Evolutionary conservation across 2,797 vertebrate genomes (phyloP).

Genomic region (Galagoides demidoff): DNA sequence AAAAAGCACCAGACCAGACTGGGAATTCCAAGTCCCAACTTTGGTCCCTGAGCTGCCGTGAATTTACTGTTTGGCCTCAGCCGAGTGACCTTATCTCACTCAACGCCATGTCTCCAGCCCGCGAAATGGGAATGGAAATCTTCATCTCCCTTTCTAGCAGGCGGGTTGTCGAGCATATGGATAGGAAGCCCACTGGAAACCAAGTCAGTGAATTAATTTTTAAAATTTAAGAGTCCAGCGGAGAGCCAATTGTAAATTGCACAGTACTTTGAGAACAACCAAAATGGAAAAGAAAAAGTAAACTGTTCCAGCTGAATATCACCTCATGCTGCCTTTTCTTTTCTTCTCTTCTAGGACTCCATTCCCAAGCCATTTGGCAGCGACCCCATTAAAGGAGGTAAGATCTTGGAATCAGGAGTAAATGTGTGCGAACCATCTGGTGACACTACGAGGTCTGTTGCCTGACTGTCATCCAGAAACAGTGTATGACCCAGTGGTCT

Average conservation of each 20-base stretch:
- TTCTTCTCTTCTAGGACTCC: slow-evolving; percentile 70
- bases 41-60: neutral
- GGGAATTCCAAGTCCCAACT: neutral
- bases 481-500: neutral
- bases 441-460: neutral
- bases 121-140: neutral
- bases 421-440: neutral
- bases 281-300: neutral
- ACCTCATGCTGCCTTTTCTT: slow-evolving; percentile 15
- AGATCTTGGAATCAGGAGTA: slow-evolving; percentile 53
- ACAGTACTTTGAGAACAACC: neutral
- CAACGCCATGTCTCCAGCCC: neutral
- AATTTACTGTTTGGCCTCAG: neutral
- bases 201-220: neutral
- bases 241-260: neutral
- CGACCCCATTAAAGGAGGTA: slow-evolving; percentile 79
- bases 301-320: neutral
- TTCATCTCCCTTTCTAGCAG: neutral
- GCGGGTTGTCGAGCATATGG: neutral
- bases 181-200: neutral
- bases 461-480: neutral
- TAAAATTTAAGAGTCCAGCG: neutral
- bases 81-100: neutral
- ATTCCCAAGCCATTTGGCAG: slow-evolving; percentile 52
- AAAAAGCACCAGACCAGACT: neutral